phyloP scores from a whole-genome alignment of 2,113 vertebrate genomes.

The Dicerorhinus sumatrensis region DNA sequence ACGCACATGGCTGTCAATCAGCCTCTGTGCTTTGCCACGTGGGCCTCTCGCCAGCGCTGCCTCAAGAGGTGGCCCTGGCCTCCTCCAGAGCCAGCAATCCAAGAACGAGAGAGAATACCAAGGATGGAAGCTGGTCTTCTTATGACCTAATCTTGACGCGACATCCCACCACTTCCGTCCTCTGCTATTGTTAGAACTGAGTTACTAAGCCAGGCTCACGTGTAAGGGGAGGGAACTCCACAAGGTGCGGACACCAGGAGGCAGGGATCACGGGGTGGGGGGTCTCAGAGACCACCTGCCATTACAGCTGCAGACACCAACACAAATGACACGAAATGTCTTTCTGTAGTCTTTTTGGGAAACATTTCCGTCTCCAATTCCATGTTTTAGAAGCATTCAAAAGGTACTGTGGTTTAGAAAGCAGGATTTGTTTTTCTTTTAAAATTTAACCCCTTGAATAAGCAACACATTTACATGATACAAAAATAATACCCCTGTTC shows the following conservation, averaged over 20 bases:
- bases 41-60: background rate
- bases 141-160: no score
- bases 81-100: background rate
- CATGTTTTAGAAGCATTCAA: background rate
- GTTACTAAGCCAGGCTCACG: background rate
- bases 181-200: background rate
- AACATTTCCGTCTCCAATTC: no score
- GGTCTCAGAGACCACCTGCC: background rate
- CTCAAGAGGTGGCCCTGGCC: no score
- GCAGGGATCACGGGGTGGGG: background rate
- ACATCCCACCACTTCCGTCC: background rate
- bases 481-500: background rate
- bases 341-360: background rate
- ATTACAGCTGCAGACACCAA: background rate
- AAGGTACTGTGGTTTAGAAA: rapidly evolving
- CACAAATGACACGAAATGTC: background rate
- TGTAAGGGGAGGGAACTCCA: no score
- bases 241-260: no score
- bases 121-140: no score
- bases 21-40: background rate
- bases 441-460: background rate
- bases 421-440: background rate
- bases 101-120: no score
- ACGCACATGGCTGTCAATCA: rapidly evolving
- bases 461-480: background rate